phyloP scores from a whole-genome alignment of 2,888 invertebrate genomes.

The Apamea anceps region DNA sequence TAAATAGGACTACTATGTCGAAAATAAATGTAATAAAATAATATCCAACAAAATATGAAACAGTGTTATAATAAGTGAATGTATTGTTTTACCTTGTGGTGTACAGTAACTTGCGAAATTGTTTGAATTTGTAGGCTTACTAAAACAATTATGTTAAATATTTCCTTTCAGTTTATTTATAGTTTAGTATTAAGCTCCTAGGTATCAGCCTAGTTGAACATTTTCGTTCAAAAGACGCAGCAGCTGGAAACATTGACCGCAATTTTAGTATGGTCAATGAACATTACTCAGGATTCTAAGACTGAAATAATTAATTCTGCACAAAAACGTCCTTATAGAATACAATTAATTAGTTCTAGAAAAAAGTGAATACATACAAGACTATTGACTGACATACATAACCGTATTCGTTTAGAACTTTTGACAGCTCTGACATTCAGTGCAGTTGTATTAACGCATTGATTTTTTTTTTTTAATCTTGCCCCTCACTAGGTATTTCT shows the following conservation, averaged over 20 bases:
- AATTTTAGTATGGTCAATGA: conserved; percentile 29
- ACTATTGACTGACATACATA: conserved; percentile 12
- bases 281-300: conserved; percentile 11
- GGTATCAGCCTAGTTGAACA: background rate
- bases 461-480: no score
- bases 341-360: conserved; percentile 6
- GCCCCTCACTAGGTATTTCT: no score
- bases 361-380: background rate
- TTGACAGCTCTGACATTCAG: conserved; percentile 24
- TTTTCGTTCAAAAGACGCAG: conserved; percentile 14
- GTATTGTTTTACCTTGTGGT: conserved; percentile 44
- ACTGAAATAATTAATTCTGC: background rate
- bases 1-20: background rate
- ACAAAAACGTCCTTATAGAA: background rate
- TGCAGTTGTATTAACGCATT: conserved; percentile 16
- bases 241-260: conserved; percentile 35
- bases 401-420: background rate
- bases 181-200: background rate
- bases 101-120: conserved; percentile 9
- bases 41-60: background rate
- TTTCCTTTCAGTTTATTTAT: conserved; percentile 4
- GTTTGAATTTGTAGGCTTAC: background rate
- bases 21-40: background rate
- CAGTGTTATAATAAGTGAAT: conserved; percentile 15
- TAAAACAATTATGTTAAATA: conserved; percentile 3